Conservation (phyloP, 2,113 vertebrate genomes). For the Scomber colias region DNA sequence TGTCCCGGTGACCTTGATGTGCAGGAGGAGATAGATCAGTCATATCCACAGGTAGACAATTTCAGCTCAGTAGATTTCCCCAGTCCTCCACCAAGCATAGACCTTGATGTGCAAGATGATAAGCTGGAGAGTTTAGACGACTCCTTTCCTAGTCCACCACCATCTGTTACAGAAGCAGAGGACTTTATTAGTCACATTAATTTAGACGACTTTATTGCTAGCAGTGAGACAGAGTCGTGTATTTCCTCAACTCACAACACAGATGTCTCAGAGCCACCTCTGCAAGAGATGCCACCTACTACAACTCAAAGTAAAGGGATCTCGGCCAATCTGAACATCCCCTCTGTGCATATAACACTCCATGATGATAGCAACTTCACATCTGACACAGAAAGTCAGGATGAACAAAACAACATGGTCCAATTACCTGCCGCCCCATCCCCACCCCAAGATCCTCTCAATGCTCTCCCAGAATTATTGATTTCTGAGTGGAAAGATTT, state of each 20-base stretch:
- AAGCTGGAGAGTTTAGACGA: conserved; percentile 81
- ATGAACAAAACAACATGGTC: conserved; percentile 52
- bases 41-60: conserved; percentile 68
- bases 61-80: conserved; percentile 83
- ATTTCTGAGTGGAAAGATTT: conserved; percentile 88
- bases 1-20: conserved; percentile 57
- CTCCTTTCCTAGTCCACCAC: conserved; percentile 82
- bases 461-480: conserved; percentile 82
- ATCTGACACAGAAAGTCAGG: conserved; percentile 51
- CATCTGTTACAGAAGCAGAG: conserved; percentile 73
- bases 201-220: conserved; percentile 72
- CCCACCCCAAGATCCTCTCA: conserved; percentile 69
- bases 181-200: conserved; percentile 73
- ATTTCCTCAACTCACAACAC: conserved; percentile 47
- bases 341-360: conserved; percentile 68
- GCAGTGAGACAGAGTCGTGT: conserved; percentile 52
- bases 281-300: conserved; percentile 40
- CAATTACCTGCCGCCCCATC: conserved; percentile 53
- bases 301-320: conserved; percentile 79
- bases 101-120: conserved; percentile 81
- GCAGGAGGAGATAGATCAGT: conserved; percentile 49
- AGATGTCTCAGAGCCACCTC: conserved; percentile 41
- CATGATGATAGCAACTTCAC: conserved; percentile 56
- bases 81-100: conserved; percentile 80
- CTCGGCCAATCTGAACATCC: conserved; percentile 73